Evolutionary conservation across 2,797 vertebrate genomes (phyloP), one percentile per base, ranked within the genome.

Genomic region (Oreortyx pictus): DNA sequence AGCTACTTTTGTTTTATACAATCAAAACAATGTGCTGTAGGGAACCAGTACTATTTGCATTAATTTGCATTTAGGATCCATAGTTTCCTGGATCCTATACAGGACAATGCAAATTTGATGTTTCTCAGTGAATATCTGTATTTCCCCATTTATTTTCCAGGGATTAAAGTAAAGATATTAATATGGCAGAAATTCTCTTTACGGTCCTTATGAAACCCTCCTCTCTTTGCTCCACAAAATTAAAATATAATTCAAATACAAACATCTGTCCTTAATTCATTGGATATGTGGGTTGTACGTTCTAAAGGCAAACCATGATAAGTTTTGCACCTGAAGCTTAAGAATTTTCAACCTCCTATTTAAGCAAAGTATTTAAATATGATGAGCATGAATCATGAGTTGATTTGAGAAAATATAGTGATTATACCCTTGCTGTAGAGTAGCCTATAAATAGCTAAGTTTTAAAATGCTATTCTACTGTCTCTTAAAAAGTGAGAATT

Each of bases 401-500:
- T 83, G 56, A 77, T 60, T 91, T 87, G 66, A 64, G 64, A 85
- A 91, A 94, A 84, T 88, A 35, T 5, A 39, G 17, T 94, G 59
- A 83, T 95, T 62, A 78, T 57, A 90, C 14, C 2, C 61, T 94
- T 95, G 39, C 66, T 88, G 22, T 56, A 76, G 64, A 91, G 77
- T 78, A 89, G 29, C 6, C 62, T 87, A 65, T 70, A 94, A 94
- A 93, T 72, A 77, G 29, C 33, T 59, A 83, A 86, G 44, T 61
- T 89, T 10, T 57, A 78, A 91, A 93, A 67, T 91, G 16, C 31
- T 87, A 50, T 79, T 82, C 72, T 71, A n/a, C 95, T 82, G 59
- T 83, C 84, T 94, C 23, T 72, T 50, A 80, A 71, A 73, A 93
- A 90, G 14, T 80, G 81, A n/a, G 65, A 37, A 71, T 92, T 57